These are phyloP conservation scores for Ceyx margarethae DNA, from an alignment of 2,113 vertebrate species.

Conservation along the genomic window DNA sequence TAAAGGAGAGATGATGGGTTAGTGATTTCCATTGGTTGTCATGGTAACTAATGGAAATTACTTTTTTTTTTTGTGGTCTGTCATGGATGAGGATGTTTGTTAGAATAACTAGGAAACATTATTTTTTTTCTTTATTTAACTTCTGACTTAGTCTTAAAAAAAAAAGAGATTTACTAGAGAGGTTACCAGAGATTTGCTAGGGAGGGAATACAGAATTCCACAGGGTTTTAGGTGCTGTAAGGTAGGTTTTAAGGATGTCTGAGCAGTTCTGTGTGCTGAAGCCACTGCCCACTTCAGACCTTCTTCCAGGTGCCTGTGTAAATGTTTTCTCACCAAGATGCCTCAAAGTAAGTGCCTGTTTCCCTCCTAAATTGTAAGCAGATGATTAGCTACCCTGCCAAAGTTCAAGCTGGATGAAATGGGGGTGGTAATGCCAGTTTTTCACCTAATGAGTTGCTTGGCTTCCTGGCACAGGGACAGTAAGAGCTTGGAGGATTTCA, in stretches of 20 bases:
- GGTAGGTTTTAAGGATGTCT: not conserved
- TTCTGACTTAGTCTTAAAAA: not conserved
- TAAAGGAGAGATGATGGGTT: constrained; percentile 1
- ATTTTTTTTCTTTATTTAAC: not conserved
- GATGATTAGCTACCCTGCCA: not conserved
- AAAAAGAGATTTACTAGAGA: too few species aligned
- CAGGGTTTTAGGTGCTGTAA: not conserved
- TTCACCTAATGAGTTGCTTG: not conserved
- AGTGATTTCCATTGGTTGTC: constrained; percentile 1
- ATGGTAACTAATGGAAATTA: constrained; percentile 56
- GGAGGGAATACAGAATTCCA: not conserved
- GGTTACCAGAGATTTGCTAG: not conserved
- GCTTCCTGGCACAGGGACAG: not conserved
- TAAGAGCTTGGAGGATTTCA: constrained; percentile 7
- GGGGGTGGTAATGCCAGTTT: not conserved
- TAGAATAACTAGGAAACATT: not conserved
- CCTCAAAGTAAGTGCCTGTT: not conserved
- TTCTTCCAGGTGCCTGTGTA: not conserved
- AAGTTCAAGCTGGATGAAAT: not conserved
- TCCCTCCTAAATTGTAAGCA: not conserved
- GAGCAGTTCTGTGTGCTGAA: not conserved
- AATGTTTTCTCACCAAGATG: not conserved
- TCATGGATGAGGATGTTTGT: not conserved
- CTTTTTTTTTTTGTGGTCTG: not conserved
- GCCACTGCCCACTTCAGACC: not conserved